These are phyloP conservation scores for Aldrovandia affinis DNA, from an alignment of 2,797 vertebrate species.

Conservation along the genomic window DNA sequence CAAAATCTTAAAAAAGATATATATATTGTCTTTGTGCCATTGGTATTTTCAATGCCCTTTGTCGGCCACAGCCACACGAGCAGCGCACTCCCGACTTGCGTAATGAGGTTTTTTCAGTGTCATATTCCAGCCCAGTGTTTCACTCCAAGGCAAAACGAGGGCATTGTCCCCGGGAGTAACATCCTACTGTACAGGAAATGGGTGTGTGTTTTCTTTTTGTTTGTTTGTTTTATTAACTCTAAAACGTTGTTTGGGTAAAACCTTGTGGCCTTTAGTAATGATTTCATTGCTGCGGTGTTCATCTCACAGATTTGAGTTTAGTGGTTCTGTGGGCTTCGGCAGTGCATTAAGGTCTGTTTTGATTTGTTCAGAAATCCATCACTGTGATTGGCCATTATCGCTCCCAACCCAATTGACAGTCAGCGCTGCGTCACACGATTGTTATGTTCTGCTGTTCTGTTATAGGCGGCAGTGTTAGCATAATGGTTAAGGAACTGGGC, in stretches of 20 bases:
- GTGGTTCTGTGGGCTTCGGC: neutral
- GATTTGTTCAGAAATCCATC: neutral
- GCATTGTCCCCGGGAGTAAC: neutral
- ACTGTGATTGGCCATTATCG: neutral
- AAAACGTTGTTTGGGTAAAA: neutral
- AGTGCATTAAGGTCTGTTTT: constrained; percentile 4
- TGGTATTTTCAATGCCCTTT: neutral
- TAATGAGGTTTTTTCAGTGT: neutral
- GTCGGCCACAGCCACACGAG: neutral
- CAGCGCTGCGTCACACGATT: neutral
- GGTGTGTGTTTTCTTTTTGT: neutral
- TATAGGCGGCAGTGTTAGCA: too few species aligned
- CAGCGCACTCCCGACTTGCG: neutral
- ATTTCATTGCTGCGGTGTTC: neutral
- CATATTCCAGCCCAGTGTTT: neutral
- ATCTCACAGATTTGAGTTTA: neutral
- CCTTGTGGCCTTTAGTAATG: constrained; percentile 13
- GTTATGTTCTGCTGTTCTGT: too few species aligned
- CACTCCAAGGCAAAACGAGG: neutral
- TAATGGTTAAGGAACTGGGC: too few species aligned
- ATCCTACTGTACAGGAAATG: constrained; percentile 1
- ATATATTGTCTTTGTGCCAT: neutral
- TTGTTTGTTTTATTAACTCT: neutral
- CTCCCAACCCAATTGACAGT: neutral
- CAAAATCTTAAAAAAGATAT: too few species aligned